Conservation (phyloP, 2,797 vertebrate species). For the Sebastes itinus region DNA sequence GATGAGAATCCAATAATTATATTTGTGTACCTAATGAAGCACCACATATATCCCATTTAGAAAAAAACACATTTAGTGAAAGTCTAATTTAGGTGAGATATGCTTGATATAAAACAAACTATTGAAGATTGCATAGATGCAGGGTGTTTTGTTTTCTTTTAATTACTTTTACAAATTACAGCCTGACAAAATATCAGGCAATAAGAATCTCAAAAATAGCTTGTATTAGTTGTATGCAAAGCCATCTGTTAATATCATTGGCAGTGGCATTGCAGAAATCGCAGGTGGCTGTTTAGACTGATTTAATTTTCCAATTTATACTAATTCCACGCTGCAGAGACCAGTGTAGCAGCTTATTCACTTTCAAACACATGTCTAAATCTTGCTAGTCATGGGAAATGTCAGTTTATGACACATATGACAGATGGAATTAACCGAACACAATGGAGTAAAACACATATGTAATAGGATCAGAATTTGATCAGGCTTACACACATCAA, state of each 20-base stretch:
- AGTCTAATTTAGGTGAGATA: background rate
- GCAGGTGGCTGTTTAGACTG: constrained; percentile 20
- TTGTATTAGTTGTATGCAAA: background rate
- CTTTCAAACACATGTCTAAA: background rate
- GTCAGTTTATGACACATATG: background rate
- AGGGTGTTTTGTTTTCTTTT: background rate
- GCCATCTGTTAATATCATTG: background rate
- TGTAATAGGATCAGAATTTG: background rate
- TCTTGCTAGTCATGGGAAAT: background rate
- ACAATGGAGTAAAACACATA: background rate
- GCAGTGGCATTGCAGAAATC: background rate
- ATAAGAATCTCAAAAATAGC: background rate
- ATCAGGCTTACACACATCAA: background rate
- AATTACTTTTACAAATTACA: background rate
- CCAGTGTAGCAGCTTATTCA: constrained; percentile 9
- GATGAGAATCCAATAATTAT: background rate
- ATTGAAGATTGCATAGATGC: background rate
- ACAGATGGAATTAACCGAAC: background rate
- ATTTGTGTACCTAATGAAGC: background rate
- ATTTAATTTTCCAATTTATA: constrained; percentile 29
- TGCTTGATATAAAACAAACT: background rate
- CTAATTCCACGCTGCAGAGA: constrained; percentile 14
- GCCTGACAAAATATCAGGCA: background rate
- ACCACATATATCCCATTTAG: background rate
- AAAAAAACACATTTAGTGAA: background rate